Base-by-base conservation (phyloP, 2,797 vertebrate genomes). In the Craterocephalus amniculus region DNA sequence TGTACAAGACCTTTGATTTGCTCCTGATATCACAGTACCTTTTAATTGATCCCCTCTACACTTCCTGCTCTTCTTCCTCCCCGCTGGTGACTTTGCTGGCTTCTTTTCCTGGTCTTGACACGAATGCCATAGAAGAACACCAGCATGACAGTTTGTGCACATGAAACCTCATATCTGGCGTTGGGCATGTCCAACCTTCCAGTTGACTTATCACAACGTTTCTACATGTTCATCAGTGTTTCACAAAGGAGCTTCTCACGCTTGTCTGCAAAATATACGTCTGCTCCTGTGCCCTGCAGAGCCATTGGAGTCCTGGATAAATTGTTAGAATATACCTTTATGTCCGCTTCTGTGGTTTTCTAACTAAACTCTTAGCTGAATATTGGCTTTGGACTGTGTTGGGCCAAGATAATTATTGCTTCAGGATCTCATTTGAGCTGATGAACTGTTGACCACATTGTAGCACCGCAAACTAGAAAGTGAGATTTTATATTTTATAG, bases 51-150 rank as follows among this genome's bases (percentile, higher is more conserved):
- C 58, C 72, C 61, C 24, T 51, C 38, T 54, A 48, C 80, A 70
- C 58, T 70, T 67, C 64, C 52, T 65, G 56, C 60, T 78, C 76
- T 49, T 80, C 65, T 63, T 70, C n/a, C 57, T 74, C 70, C 71
- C 72, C 63, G 76, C 71, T 63, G 49, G 74, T 76, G 70, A 83
- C 67, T 74, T 64, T 78, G 66, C 70, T 87, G 79, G 69, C 51
- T 79, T 88, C 32, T 80, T 74, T 83, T 77, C 56, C 76, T 79
- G 56, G 67, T 75, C 58, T 87, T 76, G 65, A 67, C 74, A 69
- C 29, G 4, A 57, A 62, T n/a, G 8, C 62, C 51, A 66, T 45
- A 52, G 65, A 78, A 71, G 64, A 83, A 51, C 55, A 71, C 66
- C 70, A 81, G 81, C 80, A 87, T 89, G 84, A 82, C 6, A 74